Evolutionary conservation across 2,888 invertebrate genomes (phyloP), one percentile per base, ranked within the genome.

Genomic region (Homarus gammarus): DNA sequence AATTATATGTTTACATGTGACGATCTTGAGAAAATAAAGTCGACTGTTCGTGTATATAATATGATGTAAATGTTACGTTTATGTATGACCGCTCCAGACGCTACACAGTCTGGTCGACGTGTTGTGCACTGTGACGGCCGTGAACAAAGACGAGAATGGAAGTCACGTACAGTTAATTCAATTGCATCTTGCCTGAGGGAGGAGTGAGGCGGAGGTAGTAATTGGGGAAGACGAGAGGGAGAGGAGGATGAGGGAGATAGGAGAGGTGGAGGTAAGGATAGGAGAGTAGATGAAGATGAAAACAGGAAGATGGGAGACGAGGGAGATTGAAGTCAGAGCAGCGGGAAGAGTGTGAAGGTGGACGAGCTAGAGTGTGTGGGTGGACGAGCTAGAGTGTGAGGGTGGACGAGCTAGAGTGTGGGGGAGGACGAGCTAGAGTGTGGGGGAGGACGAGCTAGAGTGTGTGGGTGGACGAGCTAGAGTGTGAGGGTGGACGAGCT

Each of bases 271-370:
- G 5, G 1, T 68, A 8, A 31, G 0, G 31, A 44, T 44, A 12
- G 5, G 12, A 12, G 44, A 44, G 44, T 68, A 22, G 68, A n/a
- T 68, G 5, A 12, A 68, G 27, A 68, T 31, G 10, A 1, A 1
- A 68, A 68, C 0, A 6, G 10, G 31, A n/a, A 8, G 2, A 6
- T 68, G 64, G 31, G 64, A 78, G 51, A 49, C 10, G 75, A 36
- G 1, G 40, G 75, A 75, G 75, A 40, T 5, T 18, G n/a, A 1
- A n/a, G 10, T n/a, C 1, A 75, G 38, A 75, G 75, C 1, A 49
- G 49, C 49, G 27, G 78, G 49, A 31, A 49, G 56, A 78, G 78
- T 49, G 78, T 49, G 78, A 49, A 44, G 44, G 77, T 38, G 77
- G 40, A n/a, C 22, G 77, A 77, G 64, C 5, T 22, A 64, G 22